A percentile compares a stretch with the other conserved stretches of the same genome.
These are phyloP conservation scores for Boulengeromyrus knoepffleri DNA, from an alignment of 2,113 vertebrate genomes.

Conservation along the genomic window DNA sequence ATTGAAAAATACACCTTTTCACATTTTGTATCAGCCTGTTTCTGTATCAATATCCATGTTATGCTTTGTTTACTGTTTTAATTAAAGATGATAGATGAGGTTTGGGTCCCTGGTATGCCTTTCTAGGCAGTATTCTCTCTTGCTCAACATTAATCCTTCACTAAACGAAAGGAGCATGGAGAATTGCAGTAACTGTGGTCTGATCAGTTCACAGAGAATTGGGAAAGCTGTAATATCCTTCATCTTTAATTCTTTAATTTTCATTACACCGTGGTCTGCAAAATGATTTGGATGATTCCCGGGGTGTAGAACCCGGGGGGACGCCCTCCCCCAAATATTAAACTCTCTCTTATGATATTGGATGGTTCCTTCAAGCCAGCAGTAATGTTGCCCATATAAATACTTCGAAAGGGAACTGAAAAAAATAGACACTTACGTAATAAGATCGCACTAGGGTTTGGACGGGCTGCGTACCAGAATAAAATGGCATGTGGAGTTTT, in stretches of 20 bases:
- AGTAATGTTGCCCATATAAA: background rate
- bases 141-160: constrained; percentile 6
- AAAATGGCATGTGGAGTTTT: background rate
- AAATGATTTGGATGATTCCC: background rate
- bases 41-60: constrained; percentile 43
- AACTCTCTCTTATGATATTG: background rate
- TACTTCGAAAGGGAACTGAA: background rate
- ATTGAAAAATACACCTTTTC: constrained; percentile 37
- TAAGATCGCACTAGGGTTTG: background rate
- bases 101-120: constrained; percentile 19
- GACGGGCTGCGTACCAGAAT: background rate
- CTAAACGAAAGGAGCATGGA: background rate
- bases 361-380: background rate
- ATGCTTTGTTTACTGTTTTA: constrained; percentile 38
- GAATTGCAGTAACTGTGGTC: background rate
- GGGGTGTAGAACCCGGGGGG: background rate
- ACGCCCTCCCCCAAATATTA: background rate
- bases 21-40: constrained; percentile 44
- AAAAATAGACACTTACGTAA: background rate
- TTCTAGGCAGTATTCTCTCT: constrained; percentile 22
- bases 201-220: background rate
- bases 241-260: background rate
- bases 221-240: background rate
- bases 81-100: constrained; percentile 29
- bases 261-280: background rate